Evolutionary conservation across 2,113 vertebrate species (phyloP).

Genomic region (Rousettus leschenaultii): DNA sequence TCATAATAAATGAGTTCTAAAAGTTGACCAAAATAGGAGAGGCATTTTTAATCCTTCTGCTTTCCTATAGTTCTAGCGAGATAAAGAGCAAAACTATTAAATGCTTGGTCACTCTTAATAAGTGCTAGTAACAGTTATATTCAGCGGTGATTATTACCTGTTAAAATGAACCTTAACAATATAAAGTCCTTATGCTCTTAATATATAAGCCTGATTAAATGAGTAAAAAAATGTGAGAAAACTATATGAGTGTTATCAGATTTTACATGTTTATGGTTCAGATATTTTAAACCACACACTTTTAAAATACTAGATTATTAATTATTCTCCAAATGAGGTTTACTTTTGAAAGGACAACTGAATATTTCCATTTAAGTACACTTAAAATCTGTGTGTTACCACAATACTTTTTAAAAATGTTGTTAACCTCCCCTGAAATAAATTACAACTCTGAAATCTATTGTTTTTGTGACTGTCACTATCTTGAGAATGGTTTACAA

Average conservation of each 20-base stretch:
- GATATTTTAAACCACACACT: conserved; percentile 34
- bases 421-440: not conserved
- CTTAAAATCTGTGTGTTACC: not conserved
- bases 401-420: not conserved
- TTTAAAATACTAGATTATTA: not conserved
- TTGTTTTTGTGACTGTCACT: not conserved
- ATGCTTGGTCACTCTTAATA: conserved; percentile 73
- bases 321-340: not conserved
- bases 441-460: not conserved
- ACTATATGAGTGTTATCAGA: conserved; percentile 44
- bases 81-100: conserved; percentile 63
- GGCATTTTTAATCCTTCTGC: conserved; percentile 69
- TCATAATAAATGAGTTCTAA: conserved; percentile 81
- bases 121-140: conserved; percentile 66
- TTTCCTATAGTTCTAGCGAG: conserved; percentile 70
- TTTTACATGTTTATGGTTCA: conserved; percentile 68
- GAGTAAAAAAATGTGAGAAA: conserved; percentile 30
- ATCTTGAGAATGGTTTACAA: not conserved
- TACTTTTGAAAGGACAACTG: not conserved
- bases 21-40: conserved; percentile 70
- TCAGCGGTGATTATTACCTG: conserved; percentile 70
- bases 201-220: conserved; percentile 54
- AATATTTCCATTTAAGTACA: not conserved
- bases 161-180: conserved; percentile 54
- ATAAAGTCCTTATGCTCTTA: conserved; percentile 45